Conservation (phyloP, 1,140 invertebrate species). For the Drosophila yakuba region DNA sequence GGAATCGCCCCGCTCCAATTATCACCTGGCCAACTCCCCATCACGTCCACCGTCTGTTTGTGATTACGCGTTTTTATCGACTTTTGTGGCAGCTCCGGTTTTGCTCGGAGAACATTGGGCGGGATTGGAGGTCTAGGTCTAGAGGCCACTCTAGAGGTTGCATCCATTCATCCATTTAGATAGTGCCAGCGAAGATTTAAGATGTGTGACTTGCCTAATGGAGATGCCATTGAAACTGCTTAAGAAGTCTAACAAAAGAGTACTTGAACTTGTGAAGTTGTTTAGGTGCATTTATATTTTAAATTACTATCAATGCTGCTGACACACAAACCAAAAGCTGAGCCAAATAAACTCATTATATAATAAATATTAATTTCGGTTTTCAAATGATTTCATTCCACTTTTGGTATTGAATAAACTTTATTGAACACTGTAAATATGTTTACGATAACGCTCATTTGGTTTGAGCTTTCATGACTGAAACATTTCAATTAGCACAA, state of each 20-base stretch:
- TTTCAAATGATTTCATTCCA: conserved; percentile 3
- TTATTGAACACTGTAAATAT: conserved; percentile 3
- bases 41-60: conserved; percentile 13
- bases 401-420: neutral
- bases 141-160: conserved; percentile 29
- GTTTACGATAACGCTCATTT: conserved; percentile 1
- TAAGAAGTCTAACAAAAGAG: too few relatives aligned
- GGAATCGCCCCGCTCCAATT: conserved; percentile 39
- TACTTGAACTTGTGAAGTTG: too few relatives aligned
- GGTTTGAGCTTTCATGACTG: conserved; percentile 1
- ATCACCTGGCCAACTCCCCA: conserved; percentile 33
- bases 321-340: neutral
- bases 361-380: neutral
- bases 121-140: conserved; percentile 16
- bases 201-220: conserved; percentile 2
- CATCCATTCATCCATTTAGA: conserved; percentile 23
- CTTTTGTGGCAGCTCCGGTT: conserved; percentile 16
- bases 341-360: neutral
- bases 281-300: neutral
- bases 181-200: conserved; percentile 9
- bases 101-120: conserved; percentile 27
- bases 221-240: neutral
- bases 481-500: conserved; percentile 20
- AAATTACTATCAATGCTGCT: neutral
- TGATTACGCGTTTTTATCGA: conserved; percentile 5